Conservation (phyloP, 2,113 vertebrate species). For the Speoplatyrhinus poulsoni region DNA sequence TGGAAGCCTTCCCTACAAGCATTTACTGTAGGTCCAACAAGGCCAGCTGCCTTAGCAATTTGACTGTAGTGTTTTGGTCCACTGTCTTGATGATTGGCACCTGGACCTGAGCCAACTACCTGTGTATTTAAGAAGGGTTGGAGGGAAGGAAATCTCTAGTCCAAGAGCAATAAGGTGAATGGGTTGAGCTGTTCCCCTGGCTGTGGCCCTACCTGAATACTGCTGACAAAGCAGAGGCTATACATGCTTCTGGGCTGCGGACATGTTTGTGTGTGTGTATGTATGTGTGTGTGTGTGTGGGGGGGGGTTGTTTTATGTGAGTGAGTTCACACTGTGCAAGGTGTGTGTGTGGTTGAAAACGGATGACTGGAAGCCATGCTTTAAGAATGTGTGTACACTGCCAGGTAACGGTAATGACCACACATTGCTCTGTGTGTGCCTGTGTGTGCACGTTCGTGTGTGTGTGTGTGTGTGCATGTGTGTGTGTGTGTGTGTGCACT, state of each 20-base stretch:
- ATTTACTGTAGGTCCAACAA: conserved; percentile 25
- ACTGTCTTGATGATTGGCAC: conserved; percentile 46
- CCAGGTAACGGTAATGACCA: conserved; percentile 15
- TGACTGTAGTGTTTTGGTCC: conserved; percentile 42
- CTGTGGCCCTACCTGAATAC: conserved; percentile 25
- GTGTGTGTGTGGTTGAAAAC: conserved; percentile 35
- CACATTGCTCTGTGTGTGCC: conserved; percentile 11
- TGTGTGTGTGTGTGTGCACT: conserved; percentile 11
- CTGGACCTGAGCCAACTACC: conserved; percentile 53
- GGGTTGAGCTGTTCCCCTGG: conserved; percentile 47
- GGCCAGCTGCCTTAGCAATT: conserved; percentile 42
- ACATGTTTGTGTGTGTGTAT: neutral
- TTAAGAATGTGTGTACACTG: neutral
- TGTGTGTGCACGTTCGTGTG: neutral
- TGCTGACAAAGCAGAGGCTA: conserved; percentile 46
- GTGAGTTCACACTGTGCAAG: no score
- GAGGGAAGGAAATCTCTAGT: conserved; percentile 47
- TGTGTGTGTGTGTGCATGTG: neutral
- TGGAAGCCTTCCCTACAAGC: conserved; percentile 12
- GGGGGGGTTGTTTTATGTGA: neutral
- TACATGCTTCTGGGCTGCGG: conserved; percentile 5
- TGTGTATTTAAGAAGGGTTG: conserved; percentile 49
- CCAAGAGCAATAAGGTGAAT: conserved; percentile 62
- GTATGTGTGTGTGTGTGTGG: conserved; percentile 24
- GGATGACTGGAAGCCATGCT: conserved; percentile 33